Evolutionary conservation across 2,888 invertebrate species (phyloP), one percentile per base, ranked within the genome.

Genomic region (Latheticus oryzae): DNA sequence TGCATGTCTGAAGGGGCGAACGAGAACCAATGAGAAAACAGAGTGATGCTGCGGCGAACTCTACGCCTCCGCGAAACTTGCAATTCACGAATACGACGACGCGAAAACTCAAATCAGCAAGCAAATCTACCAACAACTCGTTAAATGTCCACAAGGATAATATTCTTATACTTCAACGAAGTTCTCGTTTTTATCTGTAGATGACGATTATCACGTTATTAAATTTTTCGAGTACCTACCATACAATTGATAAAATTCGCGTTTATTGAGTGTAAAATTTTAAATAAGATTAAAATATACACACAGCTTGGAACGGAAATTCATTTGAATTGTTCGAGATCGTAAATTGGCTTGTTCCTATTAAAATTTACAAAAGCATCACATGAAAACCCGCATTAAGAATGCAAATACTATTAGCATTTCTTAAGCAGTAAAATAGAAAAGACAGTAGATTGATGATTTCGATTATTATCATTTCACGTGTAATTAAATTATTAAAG

Each of bases 1-100:
- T 76, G 75, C 76, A 74, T 68, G 72, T 71, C 73, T 71, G 69
- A 72, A 69, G 72, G 75, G 76, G 73, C 71, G 68, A 68, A 58
- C 61, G 68, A 65, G 65, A 67, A 65, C 76, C 76, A 76, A 77
- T 76, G 69, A 72, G 70, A 67, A 65, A 62, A 64, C 63, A 63
- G 70, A 69, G 71, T 67, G 71, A 68, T 65, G 69, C 71, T 70
- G 69, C 70, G 67, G 68, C 63, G 68, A 63, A 61, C 62, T 60
- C 65, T 62, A 59, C 61, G 62, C 63, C 61, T 63, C 64, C 64
- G 61, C 57, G 58, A 62, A 45, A 52, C 59, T 60, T 62, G 59
- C 60, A 60, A 54, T 33, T 59, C 64, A 47, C 28, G 50, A 62
- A 52, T 50, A 61, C 61, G 60, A 53, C 64, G 60, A 64, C 58